Base-by-base conservation (phyloP, 1,140 invertebrate genomes). In the Cyphomyrmex costatus region DNA sequence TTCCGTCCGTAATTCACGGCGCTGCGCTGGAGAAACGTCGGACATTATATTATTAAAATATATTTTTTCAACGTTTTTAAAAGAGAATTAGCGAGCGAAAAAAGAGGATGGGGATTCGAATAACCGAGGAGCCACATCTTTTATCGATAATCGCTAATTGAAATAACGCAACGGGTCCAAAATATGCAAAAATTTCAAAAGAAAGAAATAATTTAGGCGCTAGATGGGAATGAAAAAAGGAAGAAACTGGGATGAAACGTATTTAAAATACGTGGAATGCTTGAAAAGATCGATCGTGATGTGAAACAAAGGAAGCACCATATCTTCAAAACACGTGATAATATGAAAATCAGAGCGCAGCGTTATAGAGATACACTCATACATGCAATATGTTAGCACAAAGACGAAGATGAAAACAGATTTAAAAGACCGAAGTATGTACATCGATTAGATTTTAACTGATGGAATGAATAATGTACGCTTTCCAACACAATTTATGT, bases 91-190 rank as follows among this genome's bases (percentile, higher is more conserved):
- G 46, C 24, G 33, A 49, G 19, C 6, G 46, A 12, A 77, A 42
- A 42, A 42, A 36, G 19, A 71, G 6, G 33, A n/a, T 16, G 49
- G 24, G 10, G 36, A 65, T 27, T 49, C 30, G 82, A 21, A 36
- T 30, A 36, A 36, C 21, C 30, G 46, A 66, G 63, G 21, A 19
- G 36, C 65, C 16, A 36, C 24, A 60, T 19, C 53, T 27, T 60
- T 60, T 74, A 61, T 83, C 79, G 68, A 83, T 83, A 74, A 83
- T 74, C 79, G 68, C 68, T 83, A 83, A 83, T 83, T 83, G 73
- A 74, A 83, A 83, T 83, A 74, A 83, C 51, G 70, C 36, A 36
- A 73, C 42, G 56, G 53, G 12, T 49, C 30, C 30, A 53, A 74
- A 83, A 74, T 83, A 83, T 83, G 79, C 79, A 83, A 60, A 83